Evolutionary conservation across 2,113 vertebrate genomes (phyloP).

Genomic region (Clarias gariepinus): DNA sequence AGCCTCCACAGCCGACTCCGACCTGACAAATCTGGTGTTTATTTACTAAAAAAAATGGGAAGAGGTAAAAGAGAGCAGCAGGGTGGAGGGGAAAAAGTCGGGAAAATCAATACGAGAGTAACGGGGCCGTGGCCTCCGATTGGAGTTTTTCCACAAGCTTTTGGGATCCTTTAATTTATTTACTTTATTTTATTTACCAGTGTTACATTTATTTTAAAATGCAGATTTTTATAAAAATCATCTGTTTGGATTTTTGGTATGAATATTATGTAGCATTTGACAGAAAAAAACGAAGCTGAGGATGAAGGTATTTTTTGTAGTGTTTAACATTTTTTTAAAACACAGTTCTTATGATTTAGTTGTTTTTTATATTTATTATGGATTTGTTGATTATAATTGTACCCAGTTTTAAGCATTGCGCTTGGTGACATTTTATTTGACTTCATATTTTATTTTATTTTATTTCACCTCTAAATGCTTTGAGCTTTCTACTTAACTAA

Average conservation of each 20-base stretch:
- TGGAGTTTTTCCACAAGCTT: slow-evolving; percentile 51
- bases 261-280: not conserved
- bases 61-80: slow-evolving; percentile 60
- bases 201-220: not conserved
- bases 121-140: slow-evolving; percentile 58
- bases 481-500: not conserved
- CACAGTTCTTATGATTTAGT: not conserved
- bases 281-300: not conserved
- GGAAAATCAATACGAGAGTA: slow-evolving; percentile 75
- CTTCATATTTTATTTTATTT: not conserved
- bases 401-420: not conserved
- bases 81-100: slow-evolving; percentile 66
- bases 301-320: not conserved
- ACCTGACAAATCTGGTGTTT: slow-evolving; percentile 81
- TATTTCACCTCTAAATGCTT: not conserved
- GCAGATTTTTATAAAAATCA: not conserved
- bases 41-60: slow-evolving; percentile 73
- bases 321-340: not conserved
- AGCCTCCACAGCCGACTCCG: slow-evolving; percentile 59
- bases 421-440: not conserved
- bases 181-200: not conserved
- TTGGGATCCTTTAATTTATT: not conserved
- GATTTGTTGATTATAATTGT: not conserved
- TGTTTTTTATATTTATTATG: not conserved
- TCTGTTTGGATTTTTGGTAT: not conserved